A percentile compares a stretch with the other conserved stretches of the same genome.
phyloP scores from a whole-genome alignment of 2,797 vertebrate genomes.

The Sebastes vulpes region DNA sequence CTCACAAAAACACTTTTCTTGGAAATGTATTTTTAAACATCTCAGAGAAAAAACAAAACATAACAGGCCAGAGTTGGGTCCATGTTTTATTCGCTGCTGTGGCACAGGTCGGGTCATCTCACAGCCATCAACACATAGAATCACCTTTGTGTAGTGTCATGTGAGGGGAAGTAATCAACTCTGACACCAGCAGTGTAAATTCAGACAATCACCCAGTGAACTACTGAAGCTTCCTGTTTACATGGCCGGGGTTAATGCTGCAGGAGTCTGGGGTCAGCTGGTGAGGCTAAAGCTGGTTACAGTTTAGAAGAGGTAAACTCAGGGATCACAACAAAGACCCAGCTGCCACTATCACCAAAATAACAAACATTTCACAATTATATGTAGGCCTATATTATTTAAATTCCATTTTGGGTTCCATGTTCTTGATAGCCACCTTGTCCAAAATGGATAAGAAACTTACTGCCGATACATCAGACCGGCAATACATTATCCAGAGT shows the following conservation, averaged over 20 bases:
- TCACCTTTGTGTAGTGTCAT: too few relatives aligned
- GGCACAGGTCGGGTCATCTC: slow-evolving; percentile 3
- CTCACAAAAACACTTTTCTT: neutral
- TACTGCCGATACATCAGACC: too few relatives aligned
- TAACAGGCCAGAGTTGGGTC: neutral
- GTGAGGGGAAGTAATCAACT: neutral
- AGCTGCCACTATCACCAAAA: neutral
- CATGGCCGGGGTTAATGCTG: slow-evolving; percentile 40
- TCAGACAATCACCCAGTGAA: slow-evolving; percentile 25
- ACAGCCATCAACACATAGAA: neutral
- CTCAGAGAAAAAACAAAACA: slow-evolving; percentile 6
- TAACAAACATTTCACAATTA: neutral
- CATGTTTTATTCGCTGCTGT: neutral
- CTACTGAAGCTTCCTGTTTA: slow-evolving; percentile 52
- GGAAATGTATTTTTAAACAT: slow-evolving; percentile 27
- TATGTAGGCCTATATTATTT: neutral
- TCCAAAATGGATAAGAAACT: neutral
- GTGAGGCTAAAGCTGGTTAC: slow-evolving; percentile 27
- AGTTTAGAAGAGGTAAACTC: neutral
- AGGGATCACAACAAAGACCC: neutral
- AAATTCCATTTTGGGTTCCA: neutral
- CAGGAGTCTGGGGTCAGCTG: slow-evolving; percentile 38
- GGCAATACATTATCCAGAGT: too few relatives aligned
- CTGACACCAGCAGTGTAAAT: neutral
- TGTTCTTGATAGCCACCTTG: neutral